Evolutionary conservation across 1,140 invertebrate genomes (phyloP), one percentile per base, ranked within the genome.

Genomic region (Zaprionus lachaisei): DNA sequence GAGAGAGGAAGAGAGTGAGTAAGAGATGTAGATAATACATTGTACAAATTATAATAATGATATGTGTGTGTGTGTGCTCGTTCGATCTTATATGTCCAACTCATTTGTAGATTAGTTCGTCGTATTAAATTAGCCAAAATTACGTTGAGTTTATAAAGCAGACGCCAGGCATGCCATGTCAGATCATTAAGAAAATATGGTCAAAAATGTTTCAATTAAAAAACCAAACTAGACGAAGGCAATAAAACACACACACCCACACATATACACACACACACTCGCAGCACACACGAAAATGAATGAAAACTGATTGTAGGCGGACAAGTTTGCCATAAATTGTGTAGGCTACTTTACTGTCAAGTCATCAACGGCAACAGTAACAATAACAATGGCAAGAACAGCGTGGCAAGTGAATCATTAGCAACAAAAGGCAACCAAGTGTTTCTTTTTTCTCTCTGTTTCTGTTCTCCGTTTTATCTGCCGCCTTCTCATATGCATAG

Each of bases 111-210:
- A 71, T 66, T 78, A 83, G 83, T 78, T 81, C 72, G 67, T 38
- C 75, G 81, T 68, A 71, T 90, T 90, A 89, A 89, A 89, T 89
- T 90, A 90, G 81, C 83, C 72, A 70, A 90, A 90, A 87, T 84
- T 73, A 70, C 67, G 66, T 77, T 74, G 69, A 78, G 78, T 83
- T 80, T 76, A 75, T 89, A 81, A 76, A 72, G 70, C 74, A 66
- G 38, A 12, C 20, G 79, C 69, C 72, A 76, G 81, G 84, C 84
- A 90, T 85, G 85, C 90, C 85, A 89, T 90, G 85, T 89, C 85
- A 77, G 85, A 90, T 89, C 85, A 89, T 89, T 91, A 90, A 90
- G 85, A 89, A 89, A 89, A 89, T 89, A 90, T 89, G 85, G 85
- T 82, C 85, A 89, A 85, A 89, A 89, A 89, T 89, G 85, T 89